Base-by-base conservation (phyloP, 2,888 invertebrate species). In the Drymonia ruficornis region DNA sequence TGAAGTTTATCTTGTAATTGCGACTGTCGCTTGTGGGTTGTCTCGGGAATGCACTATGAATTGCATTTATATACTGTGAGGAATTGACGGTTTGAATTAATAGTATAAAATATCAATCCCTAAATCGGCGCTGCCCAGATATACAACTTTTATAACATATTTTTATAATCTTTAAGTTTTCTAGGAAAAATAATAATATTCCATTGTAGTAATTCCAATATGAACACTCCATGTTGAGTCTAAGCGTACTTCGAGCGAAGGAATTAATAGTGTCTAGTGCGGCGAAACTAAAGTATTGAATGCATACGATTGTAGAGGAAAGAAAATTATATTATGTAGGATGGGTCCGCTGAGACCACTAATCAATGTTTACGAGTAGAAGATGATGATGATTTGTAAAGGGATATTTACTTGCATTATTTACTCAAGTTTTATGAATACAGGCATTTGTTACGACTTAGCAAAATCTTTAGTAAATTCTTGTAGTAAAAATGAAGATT, bases 111-210 rank as follows among this genome's bases (percentile, higher is more conserved):
- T 74, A 70, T 73, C 59, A 52, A 69, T 77, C 76, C 74, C 70
- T 74, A 75, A 76, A 72, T 69, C 56, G 67, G 76, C 82, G 85
- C 85, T 85, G 86, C 83, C 82, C 80, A 76, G 70, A 72, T 63
- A 66, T 70, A 70, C 48, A 49, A 72, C 73, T 72, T 78, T 72
- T 68, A 72, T 80, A 76, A 71, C 72, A 73, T 80, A 82, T 83
- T 83, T 83, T 83, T 81, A 69, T 80, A 77, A 68, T 61, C 53
- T 15, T 59, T 70, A 61, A 61, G 57, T 61, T 61, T 60, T 61
- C 63, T 64, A 67, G 55, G 59, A 72, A 62, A 71, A 65, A 66
- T 55, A 60, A 72, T 62, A 71, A 64, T 71, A 73, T 76, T 80
- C 72, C 78, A 78, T 71, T 73, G 58, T 62, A 64, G 72, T 76